Conservation (phyloP, 1,140 invertebrate species). For the Leguminivora glycinivorella region DNA sequence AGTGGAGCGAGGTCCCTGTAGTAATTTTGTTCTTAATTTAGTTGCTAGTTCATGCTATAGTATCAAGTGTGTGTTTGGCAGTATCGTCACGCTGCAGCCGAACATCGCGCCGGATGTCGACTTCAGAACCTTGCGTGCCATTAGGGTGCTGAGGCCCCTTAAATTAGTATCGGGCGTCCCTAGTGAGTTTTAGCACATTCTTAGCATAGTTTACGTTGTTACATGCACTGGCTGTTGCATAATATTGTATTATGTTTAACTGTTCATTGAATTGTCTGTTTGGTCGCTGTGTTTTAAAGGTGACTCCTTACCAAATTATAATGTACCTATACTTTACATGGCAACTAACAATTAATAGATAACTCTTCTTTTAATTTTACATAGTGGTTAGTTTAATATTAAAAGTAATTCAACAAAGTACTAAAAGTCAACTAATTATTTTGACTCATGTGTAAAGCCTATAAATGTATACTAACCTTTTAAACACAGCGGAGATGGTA, state of each 20-base stretch:
- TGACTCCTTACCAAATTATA: neutral
- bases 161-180: constrained; percentile 99
- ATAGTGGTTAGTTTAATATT: neutral
- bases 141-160: constrained; percentile 99
- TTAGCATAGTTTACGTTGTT: constrained; percentile 67
- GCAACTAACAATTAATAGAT: neutral
- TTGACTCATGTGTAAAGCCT: neutral
- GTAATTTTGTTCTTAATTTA: constrained; percentile 70
- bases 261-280: constrained; percentile 29
- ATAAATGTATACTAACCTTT: neutral
- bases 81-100: constrained; percentile 96
- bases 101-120: constrained; percentile 93
- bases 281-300: constrained; percentile 14
- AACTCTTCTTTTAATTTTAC: neutral
- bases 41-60: constrained; percentile 77
- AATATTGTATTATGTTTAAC: constrained; percentile 29
- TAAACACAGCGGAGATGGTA: constrained; percentile 16
- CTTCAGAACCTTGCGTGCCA: constrained; percentile 99
- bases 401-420: neutral
- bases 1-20: constrained; percentile 66
- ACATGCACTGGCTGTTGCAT: constrained; percentile 59
- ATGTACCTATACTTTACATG: neutral
- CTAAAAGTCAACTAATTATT: neutral
- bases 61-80: constrained; percentile 81
- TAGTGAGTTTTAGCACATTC: constrained; percentile 93